Base-by-base conservation (phyloP, 2,113 vertebrate species). In the Monopterus albus region DNA sequence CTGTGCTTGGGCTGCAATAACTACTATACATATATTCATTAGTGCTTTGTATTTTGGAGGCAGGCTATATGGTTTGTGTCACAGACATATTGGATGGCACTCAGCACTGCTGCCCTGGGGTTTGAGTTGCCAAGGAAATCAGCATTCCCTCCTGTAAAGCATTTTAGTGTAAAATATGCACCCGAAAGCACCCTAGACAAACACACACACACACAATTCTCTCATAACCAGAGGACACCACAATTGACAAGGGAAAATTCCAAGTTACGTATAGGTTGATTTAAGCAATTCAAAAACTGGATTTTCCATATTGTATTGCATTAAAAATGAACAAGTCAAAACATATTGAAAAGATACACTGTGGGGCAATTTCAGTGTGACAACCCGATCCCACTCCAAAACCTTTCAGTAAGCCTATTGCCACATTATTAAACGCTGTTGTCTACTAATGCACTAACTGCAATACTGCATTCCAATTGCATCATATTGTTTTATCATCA, bases 21-120 rank as follows among this genome's bases (percentile, higher is more conserved):
- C 75, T 38, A 64, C 57, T 65, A 85, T 69, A 77, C 72, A 83
- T 89, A 67, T 86, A 81, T 87, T 85, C 71, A 85, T 80, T 66
- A 76, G 71, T 23, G 23, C 56, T 60, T 64, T 62, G 11, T 79
- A 43, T 79, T 68, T 82, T 40, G 26, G 35, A 55, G 40, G 36
- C 39, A 46, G 58, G 26, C 39, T 80, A 65, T 76, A 42, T 57
- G 61, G 42, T 35, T 45, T 74, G 45, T 53, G 58, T 49, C 53
- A 62, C 51, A 43, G n/a, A 67, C 51, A 55, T 81, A 74, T 38
- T 81, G 50, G 78, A 80, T 66, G 63, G 17, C 2, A 3, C 21
- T 52, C 50, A 52, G 53, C 6, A 1, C 31, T 45, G 40, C 38
- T 39, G 69, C 75, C 60, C 29, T n/a, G 18, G 67, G 67, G 57